Percentiles rank a stretch among this genome's conserved stretches.
Conservation (phyloP, 2,113 vertebrate species). For the Odocoileus hemionus region DNA sequence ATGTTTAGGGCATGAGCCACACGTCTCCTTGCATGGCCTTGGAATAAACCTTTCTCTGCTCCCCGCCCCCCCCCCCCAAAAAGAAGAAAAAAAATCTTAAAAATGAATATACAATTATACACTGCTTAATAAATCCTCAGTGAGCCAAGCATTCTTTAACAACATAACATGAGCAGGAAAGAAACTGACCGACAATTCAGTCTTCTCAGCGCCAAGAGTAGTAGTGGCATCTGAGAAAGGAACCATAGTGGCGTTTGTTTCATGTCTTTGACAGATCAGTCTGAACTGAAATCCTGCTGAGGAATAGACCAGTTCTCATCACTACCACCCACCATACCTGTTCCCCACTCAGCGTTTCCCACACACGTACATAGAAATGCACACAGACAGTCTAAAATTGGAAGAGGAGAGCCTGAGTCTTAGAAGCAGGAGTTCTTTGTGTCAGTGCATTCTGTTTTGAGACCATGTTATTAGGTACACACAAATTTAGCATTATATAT, state of each 20-base stretch:
- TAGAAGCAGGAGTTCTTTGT: background rate
- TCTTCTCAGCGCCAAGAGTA: background rate
- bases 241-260: background rate
- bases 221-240: background rate
- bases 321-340: background rate
- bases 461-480: background rate
- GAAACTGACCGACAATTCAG: background rate
- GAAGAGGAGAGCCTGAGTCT: background rate
- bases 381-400: background rate
- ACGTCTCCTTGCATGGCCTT: background rate
- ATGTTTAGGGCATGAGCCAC: background rate
- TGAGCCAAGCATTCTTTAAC: background rate
- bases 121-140: background rate
- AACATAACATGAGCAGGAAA: background rate
- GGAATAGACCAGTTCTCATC: background rate
- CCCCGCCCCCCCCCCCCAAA: background rate
- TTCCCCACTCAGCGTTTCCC: background rate
- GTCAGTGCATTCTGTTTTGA: background rate
- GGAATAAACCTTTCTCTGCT: background rate
- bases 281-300: background rate
- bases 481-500: background rate
- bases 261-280: background rate
- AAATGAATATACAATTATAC: background rate
- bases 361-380: accelerated
- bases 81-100: background rate